Conservation (phyloP, 2,113 vertebrate species). For the Tautogolabrus adspersus region DNA sequence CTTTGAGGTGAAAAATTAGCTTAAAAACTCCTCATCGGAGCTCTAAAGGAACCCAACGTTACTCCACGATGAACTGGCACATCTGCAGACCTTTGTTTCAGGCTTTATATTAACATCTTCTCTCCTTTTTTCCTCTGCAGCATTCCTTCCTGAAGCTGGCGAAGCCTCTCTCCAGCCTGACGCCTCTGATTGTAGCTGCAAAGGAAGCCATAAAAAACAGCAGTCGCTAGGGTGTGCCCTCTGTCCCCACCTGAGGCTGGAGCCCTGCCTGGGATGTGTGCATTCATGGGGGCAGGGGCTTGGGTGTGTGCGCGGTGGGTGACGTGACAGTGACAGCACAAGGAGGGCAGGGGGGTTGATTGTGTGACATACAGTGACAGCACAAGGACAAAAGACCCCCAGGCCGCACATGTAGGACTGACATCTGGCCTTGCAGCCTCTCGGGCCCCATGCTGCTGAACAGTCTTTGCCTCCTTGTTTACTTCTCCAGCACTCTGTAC, state of each 20-base stretch:
- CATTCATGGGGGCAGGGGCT: conserved; percentile 56
- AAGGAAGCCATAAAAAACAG: conserved; percentile 99
- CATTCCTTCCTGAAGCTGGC: conserved; percentile 99
- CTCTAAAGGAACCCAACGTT: no score
- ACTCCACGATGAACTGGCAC: no score
- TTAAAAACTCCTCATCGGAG: no score
- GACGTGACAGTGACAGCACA: conserved; percentile 64
- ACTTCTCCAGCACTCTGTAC: conserved; percentile 78
- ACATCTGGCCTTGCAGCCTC: conserved; percentile 75
- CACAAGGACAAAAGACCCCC: conserved; percentile 68
- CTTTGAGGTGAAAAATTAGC: no score
- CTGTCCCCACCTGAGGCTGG: conserved; percentile 67
- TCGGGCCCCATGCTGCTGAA: conserved; percentile 69
- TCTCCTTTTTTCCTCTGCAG: conserved; percentile 76
- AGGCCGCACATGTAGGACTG: conserved; percentile 60
- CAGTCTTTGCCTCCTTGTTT: conserved; percentile 72
- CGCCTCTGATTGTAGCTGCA: conserved; percentile 98
- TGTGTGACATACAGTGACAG: conserved; percentile 63
- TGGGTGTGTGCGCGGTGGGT: conserved; percentile 56
- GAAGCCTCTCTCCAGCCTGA: conserved; percentile 98
- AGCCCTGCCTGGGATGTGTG: conserved; percentile 62
- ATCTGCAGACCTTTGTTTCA: neutral
- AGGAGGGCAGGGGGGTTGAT: conserved; percentile 28
- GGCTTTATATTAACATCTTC: neutral
- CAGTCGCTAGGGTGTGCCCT: conserved; percentile 88